These are phyloP conservation scores for Balaeniceps rex DNA, from an alignment of 2,113 vertebrate genomes.

Conservation along the genomic window DNA sequence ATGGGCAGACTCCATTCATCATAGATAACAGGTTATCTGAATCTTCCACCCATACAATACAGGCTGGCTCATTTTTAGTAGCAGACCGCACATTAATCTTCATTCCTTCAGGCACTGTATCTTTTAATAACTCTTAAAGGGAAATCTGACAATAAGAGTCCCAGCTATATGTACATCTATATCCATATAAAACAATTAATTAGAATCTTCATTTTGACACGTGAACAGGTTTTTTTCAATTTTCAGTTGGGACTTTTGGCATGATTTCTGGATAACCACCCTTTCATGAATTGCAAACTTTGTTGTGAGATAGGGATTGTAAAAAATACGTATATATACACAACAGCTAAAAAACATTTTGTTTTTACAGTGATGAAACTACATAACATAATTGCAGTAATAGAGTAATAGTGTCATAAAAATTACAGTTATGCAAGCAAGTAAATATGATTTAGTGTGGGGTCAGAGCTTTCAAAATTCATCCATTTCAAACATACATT, in stretches of 20 bases:
- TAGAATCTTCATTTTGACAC: background rate
- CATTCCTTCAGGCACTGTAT: background rate
- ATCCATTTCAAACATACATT: background rate
- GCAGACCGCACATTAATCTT: background rate
- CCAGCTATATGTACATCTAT: background rate
- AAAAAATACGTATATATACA: background rate
- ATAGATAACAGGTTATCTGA: background rate
- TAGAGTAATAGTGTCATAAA: background rate
- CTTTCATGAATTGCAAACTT: background rate
- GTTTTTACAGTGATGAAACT: background rate
- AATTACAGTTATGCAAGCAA: background rate
- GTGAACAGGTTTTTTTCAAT: background rate
- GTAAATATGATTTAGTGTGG: background rate
- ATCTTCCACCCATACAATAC: background rate
- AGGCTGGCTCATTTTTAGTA: background rate
- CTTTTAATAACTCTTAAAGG: constrained; percentile 12
- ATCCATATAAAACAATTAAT: background rate
- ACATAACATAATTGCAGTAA: background rate
- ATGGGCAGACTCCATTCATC: constrained; percentile 3
- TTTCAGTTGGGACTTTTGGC: background rate
- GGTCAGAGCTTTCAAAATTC: background rate
- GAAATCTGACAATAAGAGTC: background rate
- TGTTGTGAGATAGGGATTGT: background rate
- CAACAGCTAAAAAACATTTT: background rate
- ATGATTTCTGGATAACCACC: background rate